phyloP scores from a whole-genome alignment of 2,113 vertebrate species.

The Choloepus hoffmanni region DNA sequence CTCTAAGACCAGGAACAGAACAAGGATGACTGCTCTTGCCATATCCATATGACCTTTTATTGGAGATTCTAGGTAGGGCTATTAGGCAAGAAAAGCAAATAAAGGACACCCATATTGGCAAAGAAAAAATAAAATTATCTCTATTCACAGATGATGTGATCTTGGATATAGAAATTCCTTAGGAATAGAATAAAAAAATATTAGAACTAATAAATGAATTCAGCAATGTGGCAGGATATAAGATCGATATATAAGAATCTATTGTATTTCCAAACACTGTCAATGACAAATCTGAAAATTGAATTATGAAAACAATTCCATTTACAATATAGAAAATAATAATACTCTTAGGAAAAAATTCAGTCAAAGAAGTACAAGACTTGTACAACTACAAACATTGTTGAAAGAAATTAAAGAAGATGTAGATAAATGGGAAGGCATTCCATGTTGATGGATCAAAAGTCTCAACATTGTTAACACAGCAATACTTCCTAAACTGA shows the following conservation, averaged over 20 bases:
- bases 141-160: not conserved
- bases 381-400: not conserved
- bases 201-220: not conserved
- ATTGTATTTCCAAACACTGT: not conserved
- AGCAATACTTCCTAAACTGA: not conserved
- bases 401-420: slow-evolving; percentile 1
- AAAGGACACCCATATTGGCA: not conserved
- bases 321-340: not conserved
- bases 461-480: not conserved
- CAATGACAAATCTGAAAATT: not conserved
- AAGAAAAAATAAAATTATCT: not conserved
- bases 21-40: not conserved
- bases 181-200: not conserved
- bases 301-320: slow-evolving; percentile 26
- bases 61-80: not conserved
- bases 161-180: not conserved
- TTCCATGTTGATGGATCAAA: not conserved
- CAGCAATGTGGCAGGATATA: not conserved
- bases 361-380: not conserved
- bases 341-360: slow-evolving; percentile 23
- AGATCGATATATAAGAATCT: not conserved
- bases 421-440: not conserved
- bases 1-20: not conserved
- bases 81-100: not conserved
- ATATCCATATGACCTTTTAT: not conserved